phyloP scores from a whole-genome alignment of 1,140 invertebrate genomes.

The Ceratosolen fusciceps region DNA sequence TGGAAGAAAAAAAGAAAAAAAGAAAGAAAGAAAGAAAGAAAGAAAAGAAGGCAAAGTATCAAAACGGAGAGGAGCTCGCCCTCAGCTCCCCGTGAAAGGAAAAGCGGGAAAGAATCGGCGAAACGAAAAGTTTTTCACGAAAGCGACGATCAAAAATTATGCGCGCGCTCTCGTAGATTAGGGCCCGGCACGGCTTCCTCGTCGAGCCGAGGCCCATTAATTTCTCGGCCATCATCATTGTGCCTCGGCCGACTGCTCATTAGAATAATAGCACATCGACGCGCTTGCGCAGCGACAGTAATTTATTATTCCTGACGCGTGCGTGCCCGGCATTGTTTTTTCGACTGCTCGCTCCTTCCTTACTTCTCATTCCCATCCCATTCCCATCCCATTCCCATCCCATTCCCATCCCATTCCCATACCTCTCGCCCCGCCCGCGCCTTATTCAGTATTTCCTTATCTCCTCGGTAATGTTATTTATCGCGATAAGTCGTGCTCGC shows the following conservation, averaged over 20 bases:
- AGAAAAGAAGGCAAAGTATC: background rate
- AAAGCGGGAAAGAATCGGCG: conserved; percentile 35
- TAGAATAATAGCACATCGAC: conserved; percentile 45
- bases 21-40: too few relatives aligned
- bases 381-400: too few relatives aligned
- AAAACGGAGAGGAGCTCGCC: background rate
- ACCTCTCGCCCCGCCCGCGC: too few relatives aligned
- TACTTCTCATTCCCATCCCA: too few relatives aligned
- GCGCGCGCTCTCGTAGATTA: background rate
- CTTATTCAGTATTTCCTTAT: conserved; percentile 27
- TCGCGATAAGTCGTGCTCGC: conserved; percentile 5
- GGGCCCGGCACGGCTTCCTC: background rate
- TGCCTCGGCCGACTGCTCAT: conserved; percentile 29
- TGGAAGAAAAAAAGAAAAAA: too few relatives aligned
- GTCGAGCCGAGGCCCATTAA: conserved; percentile 32
- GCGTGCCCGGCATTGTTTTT: background rate
- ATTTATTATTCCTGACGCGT: conserved; percentile 30
- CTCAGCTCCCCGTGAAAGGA: background rate
- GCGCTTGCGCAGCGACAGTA: conserved; percentile 24
- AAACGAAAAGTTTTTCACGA: conserved; percentile 41
- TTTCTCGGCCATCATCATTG: conserved; percentile 44
- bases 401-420: too few relatives aligned
- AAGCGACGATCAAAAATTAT: conserved; percentile 36
- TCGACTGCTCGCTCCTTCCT: background rate
- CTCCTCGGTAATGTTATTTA: conserved; percentile 31